Evolutionary conservation across 2,888 invertebrate genomes (phyloP).

Genomic region (Diarsia dahlii): DNA sequence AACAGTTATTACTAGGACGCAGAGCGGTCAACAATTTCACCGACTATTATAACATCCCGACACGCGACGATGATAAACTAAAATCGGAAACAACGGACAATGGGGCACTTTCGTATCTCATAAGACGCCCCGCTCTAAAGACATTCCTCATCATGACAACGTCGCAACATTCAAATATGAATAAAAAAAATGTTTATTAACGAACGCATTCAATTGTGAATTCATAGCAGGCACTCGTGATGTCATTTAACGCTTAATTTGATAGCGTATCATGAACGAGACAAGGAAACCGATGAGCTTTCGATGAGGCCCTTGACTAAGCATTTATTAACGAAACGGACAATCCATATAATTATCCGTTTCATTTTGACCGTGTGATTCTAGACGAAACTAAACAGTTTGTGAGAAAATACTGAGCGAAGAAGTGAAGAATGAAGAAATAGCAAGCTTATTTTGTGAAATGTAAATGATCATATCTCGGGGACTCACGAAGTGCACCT

Average conservation of each 20-base stretch:
- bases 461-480: slow-evolving; percentile 78
- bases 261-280: slow-evolving; percentile 75
- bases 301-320: slow-evolving; percentile 67
- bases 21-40: slow-evolving; percentile 57
- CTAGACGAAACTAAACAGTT: slow-evolving; percentile 11
- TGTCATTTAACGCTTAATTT: slow-evolving; percentile 82
- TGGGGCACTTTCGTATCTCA: slow-evolving; percentile 79
- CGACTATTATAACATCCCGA: slow-evolving; percentile 66
- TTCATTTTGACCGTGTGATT: slow-evolving; percentile 46
- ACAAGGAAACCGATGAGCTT: slow-evolving; percentile 72
- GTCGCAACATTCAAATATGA: slow-evolving; percentile 72
- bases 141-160: slow-evolving; percentile 77
- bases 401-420: slow-evolving; percentile 50
- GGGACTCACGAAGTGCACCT: slow-evolving; percentile 75
- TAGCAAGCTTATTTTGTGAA: slow-evolving; percentile 69
- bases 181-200: slow-evolving; percentile 82
- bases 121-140: slow-evolving; percentile 74
- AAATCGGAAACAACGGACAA: slow-evolving; percentile 82
- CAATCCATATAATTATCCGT: slow-evolving; percentile 37
- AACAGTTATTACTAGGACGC: slow-evolving; percentile 48
- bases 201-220: slow-evolving; percentile 85
- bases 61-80: slow-evolving; percentile 76
- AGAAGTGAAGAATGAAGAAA: slow-evolving; percentile 72
- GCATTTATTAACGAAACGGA: slow-evolving; percentile 61
- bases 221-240: slow-evolving; percentile 80